phyloP scores from a whole-genome alignment of 2,888 invertebrate species.

The Strigamia transsilvanica region DNA sequence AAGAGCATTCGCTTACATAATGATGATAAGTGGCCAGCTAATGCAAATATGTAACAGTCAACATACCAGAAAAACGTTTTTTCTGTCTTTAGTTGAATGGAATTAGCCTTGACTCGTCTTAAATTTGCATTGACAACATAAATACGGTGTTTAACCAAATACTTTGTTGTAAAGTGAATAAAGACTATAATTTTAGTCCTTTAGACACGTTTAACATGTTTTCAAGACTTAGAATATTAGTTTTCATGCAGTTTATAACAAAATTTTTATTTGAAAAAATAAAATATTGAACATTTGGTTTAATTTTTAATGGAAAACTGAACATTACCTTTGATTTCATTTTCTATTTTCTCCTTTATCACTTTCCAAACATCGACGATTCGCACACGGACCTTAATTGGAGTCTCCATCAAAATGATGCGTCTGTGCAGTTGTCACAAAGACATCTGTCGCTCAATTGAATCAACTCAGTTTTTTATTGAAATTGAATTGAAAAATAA shows the following conservation, averaged over 20 bases:
- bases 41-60: slow-evolving; percentile 21
- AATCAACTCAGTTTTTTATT: slow-evolving; percentile 7
- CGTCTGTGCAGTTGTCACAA: background rate
- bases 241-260: too few species aligned
- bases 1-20: background rate
- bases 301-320: background rate
- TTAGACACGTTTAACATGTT: too few species aligned
- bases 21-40: background rate
- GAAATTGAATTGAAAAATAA: background rate
- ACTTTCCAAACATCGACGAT: slow-evolving; percentile 14
- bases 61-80: background rate
- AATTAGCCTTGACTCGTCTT: background rate
- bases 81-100: background rate
- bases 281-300: background rate
- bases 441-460: background rate
- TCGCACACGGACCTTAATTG: slow-evolving; percentile 17
- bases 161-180: too few species aligned
- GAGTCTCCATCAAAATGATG: background rate
- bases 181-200: too few species aligned
- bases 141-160: too few species aligned
- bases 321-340: slow-evolving; percentile 5
- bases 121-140: too few species aligned
- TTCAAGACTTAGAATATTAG: too few species aligned
- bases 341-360: background rate
- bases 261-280: too few species aligned